Evolutionary conservation across 2,797 vertebrate species (phyloP).

Genomic region (Channa striata): DNA sequence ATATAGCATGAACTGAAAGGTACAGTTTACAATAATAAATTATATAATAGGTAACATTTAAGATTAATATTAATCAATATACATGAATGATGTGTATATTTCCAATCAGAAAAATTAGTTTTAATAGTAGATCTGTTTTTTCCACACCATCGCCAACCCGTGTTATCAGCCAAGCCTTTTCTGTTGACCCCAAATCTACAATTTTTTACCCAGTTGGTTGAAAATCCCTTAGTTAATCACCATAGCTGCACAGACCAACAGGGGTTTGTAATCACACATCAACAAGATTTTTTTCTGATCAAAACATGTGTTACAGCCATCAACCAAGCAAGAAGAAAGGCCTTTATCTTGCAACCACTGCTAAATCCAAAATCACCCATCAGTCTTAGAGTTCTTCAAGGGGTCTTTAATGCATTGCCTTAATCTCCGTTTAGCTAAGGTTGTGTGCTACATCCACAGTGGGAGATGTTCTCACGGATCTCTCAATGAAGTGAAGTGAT

Average conservation of each 20-base stretch:
- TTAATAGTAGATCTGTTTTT: background rate
- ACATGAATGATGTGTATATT: background rate
- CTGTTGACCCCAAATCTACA: slow-evolving; percentile 10
- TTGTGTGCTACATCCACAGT: slow-evolving; percentile 68
- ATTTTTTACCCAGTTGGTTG: slow-evolving; percentile 17
- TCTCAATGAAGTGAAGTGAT: slow-evolving; percentile 49
- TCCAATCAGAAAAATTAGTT: background rate
- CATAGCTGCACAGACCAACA: slow-evolving; percentile 29
- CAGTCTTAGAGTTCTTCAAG: slow-evolving; percentile 68
- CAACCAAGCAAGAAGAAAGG: slow-evolving; percentile 74
- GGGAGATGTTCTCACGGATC: slow-evolving; percentile 54
- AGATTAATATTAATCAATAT: background rate
- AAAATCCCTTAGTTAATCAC: slow-evolving; percentile 32
- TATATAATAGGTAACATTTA: background rate
- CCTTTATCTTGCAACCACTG: slow-evolving; percentile 69
- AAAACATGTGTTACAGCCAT: slow-evolving; percentile 78
- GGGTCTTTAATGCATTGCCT: slow-evolving; percentile 61
- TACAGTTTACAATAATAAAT: background rate
- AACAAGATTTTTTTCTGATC: slow-evolving; percentile 58
- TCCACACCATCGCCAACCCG: background rate
- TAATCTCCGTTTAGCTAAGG: slow-evolving; percentile 74
- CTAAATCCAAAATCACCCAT: slow-evolving; percentile 79
- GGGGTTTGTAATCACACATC: slow-evolving; percentile 57
- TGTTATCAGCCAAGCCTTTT: background rate
- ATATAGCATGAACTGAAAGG: background rate